Evolutionary conservation across 1,140 invertebrate genomes (phyloP).

Genomic region (Belonocnema kinseyi): DNA sequence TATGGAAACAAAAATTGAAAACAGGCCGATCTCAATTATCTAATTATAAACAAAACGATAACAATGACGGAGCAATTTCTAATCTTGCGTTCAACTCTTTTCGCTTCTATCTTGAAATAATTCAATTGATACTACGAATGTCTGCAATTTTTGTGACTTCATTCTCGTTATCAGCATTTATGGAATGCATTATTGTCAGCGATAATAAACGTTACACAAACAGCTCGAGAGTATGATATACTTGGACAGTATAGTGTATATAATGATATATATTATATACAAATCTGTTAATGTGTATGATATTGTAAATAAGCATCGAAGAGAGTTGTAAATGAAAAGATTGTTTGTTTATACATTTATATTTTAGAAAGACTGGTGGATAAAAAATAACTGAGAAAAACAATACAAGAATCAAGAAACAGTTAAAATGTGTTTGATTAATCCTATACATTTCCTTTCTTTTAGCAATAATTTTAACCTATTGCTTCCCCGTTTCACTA

Average conservation of each 20-base stretch:
- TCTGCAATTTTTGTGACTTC: not conserved
- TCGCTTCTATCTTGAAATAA: not conserved
- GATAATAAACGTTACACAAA: conserved; percentile 10
- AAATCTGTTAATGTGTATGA: conserved; percentile 48
- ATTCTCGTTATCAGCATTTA: conserved; percentile 8
- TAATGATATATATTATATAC: conserved; percentile 34
- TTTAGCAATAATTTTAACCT: too few relatives aligned
- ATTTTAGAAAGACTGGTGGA: conserved; percentile 54
- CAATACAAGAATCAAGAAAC: conserved; percentile 48
- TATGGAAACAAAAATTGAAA: not conserved
- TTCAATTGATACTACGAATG: conserved; percentile 9
- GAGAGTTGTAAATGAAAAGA: conserved; percentile 53
- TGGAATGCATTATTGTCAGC: conserved; percentile 16
- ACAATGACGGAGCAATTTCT: not conserved
- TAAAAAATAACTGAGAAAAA: conserved; percentile 39
- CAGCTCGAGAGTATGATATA: not conserved
- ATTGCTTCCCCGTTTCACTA: too few relatives aligned
- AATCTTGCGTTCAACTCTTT: conserved; percentile 17
- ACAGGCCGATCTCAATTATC: not conserved
- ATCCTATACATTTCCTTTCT: too few relatives aligned
- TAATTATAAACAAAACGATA: not conserved
- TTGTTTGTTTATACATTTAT: conserved; percentile 61
- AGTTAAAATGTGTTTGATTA: not conserved
- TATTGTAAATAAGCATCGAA: conserved; percentile 50
- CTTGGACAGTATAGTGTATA: conserved; percentile 34